phyloP scores from a whole-genome alignment of 2,888 invertebrate genomes.

The Pecten maximus region DNA sequence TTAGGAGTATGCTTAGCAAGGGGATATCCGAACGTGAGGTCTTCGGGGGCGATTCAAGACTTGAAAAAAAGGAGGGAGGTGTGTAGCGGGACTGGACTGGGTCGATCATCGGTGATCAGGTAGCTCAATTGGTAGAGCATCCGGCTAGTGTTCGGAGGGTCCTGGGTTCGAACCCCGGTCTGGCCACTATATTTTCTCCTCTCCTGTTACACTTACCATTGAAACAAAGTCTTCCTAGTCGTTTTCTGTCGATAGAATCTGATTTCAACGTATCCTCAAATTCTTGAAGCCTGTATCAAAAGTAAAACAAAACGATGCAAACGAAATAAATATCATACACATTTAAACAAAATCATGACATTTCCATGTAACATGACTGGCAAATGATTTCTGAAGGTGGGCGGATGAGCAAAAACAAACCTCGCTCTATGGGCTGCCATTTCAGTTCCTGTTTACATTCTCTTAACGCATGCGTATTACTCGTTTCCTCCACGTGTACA shows the following conservation, averaged over 20 bases:
- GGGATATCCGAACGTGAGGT: too few species aligned
- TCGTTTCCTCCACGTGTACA: conserved; percentile 47
- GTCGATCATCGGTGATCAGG: too few species aligned
- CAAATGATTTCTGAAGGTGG: neutral
- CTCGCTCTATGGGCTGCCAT: conserved; percentile 75
- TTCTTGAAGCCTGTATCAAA: conserved; percentile 85
- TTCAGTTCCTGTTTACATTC: conserved; percentile 64
- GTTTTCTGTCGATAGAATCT: conserved; percentile 88
- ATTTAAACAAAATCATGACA: neutral
- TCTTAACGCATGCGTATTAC: conserved; percentile 40
- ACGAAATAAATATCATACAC: neutral
- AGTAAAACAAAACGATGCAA: conserved; percentile 3
- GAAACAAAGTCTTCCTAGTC: conserved; percentile 89
- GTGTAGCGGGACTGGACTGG: too few species aligned
- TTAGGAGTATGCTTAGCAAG: too few species aligned
- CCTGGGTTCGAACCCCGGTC: too few species aligned
- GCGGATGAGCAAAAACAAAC: conserved; percentile 53
- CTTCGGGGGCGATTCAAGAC: too few species aligned
- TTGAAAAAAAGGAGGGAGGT: too few species aligned
- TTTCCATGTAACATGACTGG: neutral
- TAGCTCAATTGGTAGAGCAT: too few species aligned
- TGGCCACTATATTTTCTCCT: neutral
- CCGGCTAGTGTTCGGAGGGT: too few species aligned
- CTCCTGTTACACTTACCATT: conserved; percentile 86
- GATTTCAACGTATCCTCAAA: conserved; percentile 89